phyloP scores from a whole-genome alignment of 2,797 vertebrate species.

The Enteromius anoplus region DNA sequence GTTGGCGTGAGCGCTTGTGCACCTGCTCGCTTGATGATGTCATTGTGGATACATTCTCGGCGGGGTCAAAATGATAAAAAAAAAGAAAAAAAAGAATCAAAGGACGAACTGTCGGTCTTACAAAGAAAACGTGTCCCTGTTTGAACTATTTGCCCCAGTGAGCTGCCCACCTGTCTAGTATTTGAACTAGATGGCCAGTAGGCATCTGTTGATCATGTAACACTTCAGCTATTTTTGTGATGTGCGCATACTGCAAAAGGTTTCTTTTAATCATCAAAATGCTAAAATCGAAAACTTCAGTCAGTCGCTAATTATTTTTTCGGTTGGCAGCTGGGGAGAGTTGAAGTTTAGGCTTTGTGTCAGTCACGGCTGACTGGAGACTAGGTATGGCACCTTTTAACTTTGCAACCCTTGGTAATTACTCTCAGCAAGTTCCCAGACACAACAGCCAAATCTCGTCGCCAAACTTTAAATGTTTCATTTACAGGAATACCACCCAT shows the following conservation, averaged over 20 bases:
- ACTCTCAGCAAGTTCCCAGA: slow-evolving; percentile 89
- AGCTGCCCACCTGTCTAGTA: slow-evolving; percentile 67
- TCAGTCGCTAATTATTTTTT: slow-evolving; percentile 21
- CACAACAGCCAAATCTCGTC: slow-evolving; percentile 65
- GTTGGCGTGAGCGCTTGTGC: slow-evolving; percentile 3
- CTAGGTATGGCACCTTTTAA: slow-evolving; percentile 96
- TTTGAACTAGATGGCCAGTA: slow-evolving; percentile 63
- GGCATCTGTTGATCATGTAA: slow-evolving; percentile 74
- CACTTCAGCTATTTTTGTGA: slow-evolving; percentile 72
- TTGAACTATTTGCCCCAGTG: slow-evolving; percentile 63
- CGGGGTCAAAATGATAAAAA: slow-evolving; percentile 19
- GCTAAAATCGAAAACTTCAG: slow-evolving; percentile 10
- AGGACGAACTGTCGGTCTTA: background rate
- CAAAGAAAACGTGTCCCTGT: slow-evolving; percentile 29
- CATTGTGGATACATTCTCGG: slow-evolving; percentile 16
- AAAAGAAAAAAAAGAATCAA: background rate
- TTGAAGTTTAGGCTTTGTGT: slow-evolving; percentile 90
- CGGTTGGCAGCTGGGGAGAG: slow-evolving; percentile 81
- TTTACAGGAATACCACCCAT: slow-evolving; percentile 56
- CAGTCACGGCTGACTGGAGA: slow-evolving; percentile 92
- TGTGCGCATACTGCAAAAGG: background rate
- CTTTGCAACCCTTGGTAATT: slow-evolving; percentile 94
- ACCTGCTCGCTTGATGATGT: slow-evolving; percentile 40
- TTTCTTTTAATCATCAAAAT: slow-evolving; percentile 12
- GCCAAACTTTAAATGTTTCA: slow-evolving; percentile 1